Conservation (phyloP, 2,113 vertebrate genomes). For the Elgaria multicarinata region DNA sequence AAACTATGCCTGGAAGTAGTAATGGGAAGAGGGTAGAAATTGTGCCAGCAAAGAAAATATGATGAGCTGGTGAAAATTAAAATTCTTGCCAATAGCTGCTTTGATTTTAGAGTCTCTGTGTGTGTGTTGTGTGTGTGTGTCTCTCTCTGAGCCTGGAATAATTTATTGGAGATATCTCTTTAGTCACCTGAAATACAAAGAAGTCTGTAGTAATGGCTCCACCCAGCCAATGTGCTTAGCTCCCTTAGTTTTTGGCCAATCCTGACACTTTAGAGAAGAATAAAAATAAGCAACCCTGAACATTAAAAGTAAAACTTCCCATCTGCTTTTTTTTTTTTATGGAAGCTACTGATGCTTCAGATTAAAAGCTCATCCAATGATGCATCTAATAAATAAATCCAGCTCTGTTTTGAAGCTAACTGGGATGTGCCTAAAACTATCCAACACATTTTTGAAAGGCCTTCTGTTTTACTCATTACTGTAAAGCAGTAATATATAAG, state of each 20-base stretch:
- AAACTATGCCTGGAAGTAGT: not conserved
- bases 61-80: not conserved
- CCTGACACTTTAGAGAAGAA: not conserved
- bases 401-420: not conserved
- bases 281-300: not conserved
- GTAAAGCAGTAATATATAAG: not conserved
- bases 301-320: not conserved
- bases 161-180: not conserved
- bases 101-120: not conserved
- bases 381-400: constrained; percentile 13
- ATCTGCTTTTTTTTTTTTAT: constrained; percentile 10
- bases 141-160: not conserved
- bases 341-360: not conserved
- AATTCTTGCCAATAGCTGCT: not conserved
- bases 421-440: not conserved
- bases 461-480: not conserved
- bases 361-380: constrained; percentile 16
- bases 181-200: not conserved
- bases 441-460: constrained; percentile 3
- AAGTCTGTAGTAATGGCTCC: not conserved
- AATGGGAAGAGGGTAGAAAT: not conserved
- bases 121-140: too few species aligned
- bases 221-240: not conserved
- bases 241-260: not conserved
- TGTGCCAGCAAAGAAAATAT: not conserved